Base-by-base conservation (phyloP, 2,797 vertebrate genomes). In the Mallotus villosus region DNA sequence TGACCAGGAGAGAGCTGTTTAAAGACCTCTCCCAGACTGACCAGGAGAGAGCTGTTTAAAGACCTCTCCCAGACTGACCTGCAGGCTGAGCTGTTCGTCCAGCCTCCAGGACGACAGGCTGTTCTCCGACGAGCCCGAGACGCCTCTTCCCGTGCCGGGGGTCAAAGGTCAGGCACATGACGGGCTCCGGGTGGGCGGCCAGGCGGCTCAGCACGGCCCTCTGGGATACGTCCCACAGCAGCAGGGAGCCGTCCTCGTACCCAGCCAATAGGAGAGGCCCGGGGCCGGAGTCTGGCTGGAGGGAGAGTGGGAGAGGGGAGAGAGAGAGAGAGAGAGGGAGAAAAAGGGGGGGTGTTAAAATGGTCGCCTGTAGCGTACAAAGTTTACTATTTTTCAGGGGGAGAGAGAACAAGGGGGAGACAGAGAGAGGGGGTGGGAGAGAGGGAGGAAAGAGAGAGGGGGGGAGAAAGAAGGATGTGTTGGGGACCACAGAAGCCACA, bases 91-190 rank as follows among this genome's bases (percentile, higher is more conserved):
- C 88, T 95, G 96, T 83, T 87, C 85, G 74, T 96, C 93, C 86
- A 96, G 87, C 67, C 74, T 93, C 97, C 98, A 99, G 90, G 94
- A 91, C 70, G 86, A 89, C 58, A 99, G 92, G 19, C 83, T 89
- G 85, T 95, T 96, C 83, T 97, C 97, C 0, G 96, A 95, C 0
- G 96, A 98, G 84, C 95, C 97, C 0, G 96, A 98, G 87, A 96
- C 82, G 68, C 97, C 98, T 80, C 90, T 95, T 85, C 92, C 85
- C 84, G 87, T 89, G 80, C 84, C 84, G 70, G 0, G 88, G 82
- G 89, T 99, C 96, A 90, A 98, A 96, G 92, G 96, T 95, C 89
- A 99, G 92, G 87, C 95, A 94, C 95, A 98, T 96, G 88, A 98
- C 83, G 1, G 97, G 95, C 86, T 98, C 96, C 21, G 91, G 85